Evolutionary conservation across 2,888 invertebrate genomes (phyloP).

Genomic region (Latrodectus elegans): DNA sequence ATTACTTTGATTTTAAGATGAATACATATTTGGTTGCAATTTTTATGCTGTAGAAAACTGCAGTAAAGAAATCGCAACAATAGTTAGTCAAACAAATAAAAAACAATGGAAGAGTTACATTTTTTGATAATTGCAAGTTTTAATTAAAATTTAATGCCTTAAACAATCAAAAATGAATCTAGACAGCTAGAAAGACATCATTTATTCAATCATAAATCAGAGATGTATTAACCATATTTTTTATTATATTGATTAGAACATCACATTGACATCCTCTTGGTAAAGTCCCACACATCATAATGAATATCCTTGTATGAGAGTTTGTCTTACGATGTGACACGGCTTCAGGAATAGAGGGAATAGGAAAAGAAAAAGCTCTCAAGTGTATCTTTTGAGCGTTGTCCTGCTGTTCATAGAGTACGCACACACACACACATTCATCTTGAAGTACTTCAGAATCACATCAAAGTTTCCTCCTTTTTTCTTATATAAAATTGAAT

Average conservation of each 20-base stretch:
- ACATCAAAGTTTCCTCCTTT: not conserved
- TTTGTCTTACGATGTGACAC: constrained; percentile 46
- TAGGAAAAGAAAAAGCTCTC: constrained; percentile 19
- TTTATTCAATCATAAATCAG: constrained; percentile 62
- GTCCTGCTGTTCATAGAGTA: not conserved
- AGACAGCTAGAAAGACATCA: constrained; percentile 31
- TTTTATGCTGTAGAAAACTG: too few species aligned
- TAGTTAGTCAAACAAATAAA: too few species aligned
- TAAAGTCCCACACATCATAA: constrained; percentile 47
- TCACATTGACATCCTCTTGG: constrained; percentile 56
- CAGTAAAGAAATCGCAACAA: too few species aligned
- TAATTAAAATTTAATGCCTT: too few species aligned
- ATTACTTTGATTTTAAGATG: too few species aligned
- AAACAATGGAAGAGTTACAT: too few species aligned
- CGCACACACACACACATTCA: not conserved
- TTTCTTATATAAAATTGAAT: not conserved
- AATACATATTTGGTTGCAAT: too few species aligned
- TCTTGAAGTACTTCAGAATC: not conserved
- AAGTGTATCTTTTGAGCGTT: not conserved
- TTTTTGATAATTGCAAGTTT: too few species aligned
- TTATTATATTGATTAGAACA: constrained; percentile 48
- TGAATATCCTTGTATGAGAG: constrained; percentile 4
- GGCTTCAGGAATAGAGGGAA: constrained; percentile 28
- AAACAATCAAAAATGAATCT: too few species aligned
- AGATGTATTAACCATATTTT: constrained; percentile 28